Base-by-base conservation (phyloP, 1,140 invertebrate genomes). In the Drosophila nikananu region DNA sequence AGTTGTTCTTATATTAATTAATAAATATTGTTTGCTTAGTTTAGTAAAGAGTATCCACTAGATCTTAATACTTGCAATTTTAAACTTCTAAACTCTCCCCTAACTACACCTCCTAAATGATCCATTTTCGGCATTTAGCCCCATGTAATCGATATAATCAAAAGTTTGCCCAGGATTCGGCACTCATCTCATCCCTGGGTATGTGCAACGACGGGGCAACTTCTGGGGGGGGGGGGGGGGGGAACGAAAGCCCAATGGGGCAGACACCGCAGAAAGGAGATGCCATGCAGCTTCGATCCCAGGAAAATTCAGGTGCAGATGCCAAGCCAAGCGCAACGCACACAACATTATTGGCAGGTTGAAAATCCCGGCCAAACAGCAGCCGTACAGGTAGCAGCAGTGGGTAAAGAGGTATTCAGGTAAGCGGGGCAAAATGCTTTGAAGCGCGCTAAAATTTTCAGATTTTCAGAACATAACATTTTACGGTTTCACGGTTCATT, bases 381-480 rank as follows among this genome's bases (percentile, higher is more conserved):
- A 74, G 68, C 68, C 71, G 32, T 44, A 44, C 71, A 52, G 37
- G 68, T 55, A 64, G 52, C 60, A 51, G 7, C 35, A 27, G 19
- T 44, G 25, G 60, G 46, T 44, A 25, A 19, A 21, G 44, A 62
- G 54, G 41, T 37, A 37, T 55, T 6, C 52, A 37, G 61, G 64
- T 30, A 23, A 60, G 60, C 39, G 49, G 48, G 49, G 35, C 25
- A 41, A 35, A 75, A 59, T 60, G 84, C 81, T 87, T 89, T 87
- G 84, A 79, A 81, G 84, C 84, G 77, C 77, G 77, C 80, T 86
- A 77, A 84, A 89, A 83, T 87, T 89, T 89, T 79, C 81, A 87
- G 84, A 87, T 87, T 87, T 87, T 83, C 86, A 83, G 84, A 89
- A 87, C 84, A 87, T 89, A 87, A 87, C 84, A 87, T 87, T 87